Base-by-base conservation (phyloP, 2,797 vertebrate genomes). In the Spatula clypeata region DNA sequence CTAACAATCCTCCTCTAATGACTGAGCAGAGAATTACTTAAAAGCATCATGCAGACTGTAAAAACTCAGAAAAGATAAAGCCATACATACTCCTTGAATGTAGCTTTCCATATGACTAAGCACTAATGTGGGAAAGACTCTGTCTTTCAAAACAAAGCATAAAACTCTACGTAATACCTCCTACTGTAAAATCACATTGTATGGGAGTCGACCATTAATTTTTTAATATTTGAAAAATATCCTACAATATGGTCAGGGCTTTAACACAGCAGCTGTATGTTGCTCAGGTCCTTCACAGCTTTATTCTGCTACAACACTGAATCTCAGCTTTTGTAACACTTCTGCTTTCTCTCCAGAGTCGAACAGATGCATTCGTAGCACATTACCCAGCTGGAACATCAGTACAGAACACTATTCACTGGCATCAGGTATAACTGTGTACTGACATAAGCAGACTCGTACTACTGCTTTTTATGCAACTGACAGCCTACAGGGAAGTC, bases 331-430 rank as follows among this genome's bases (percentile, higher is more conserved):
- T 89, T 21, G 10, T 42, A 62, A 69, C 24, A 31, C 7, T 76
- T 91, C 31, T 94, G n/a, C 47, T 97, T 93, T 93, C 76, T 83
- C 79, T 76, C 57, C 92, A 98, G 98, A 97, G 93, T 34, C 98
- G 97, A 31, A 29, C 49, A 9, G 65, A 97, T 38, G 5, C 14
- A 1, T 98, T 97, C 0, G 38, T 57, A 24, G 82, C 74, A 79
- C 97, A 98, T 62, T 95, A 20, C 13, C 98, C 97, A 6, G 94
- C 97, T 71, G 98, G 98, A 79, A 95, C 96, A 29, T 98, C 97
- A 3, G 85, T 64, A 6, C 90, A 97, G 54, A 93, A 98, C 34
- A 0, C 93, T 4, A 8, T 98, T 32, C 98, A 98, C 1, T 98
- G 98, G 98, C 49, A 12, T 2, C 98, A 98, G 98, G 98, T 98